These are phyloP conservation scores for Linepithema humile DNA, from an alignment of 1,140 invertebrate species.

Conservation along the genomic window DNA sequence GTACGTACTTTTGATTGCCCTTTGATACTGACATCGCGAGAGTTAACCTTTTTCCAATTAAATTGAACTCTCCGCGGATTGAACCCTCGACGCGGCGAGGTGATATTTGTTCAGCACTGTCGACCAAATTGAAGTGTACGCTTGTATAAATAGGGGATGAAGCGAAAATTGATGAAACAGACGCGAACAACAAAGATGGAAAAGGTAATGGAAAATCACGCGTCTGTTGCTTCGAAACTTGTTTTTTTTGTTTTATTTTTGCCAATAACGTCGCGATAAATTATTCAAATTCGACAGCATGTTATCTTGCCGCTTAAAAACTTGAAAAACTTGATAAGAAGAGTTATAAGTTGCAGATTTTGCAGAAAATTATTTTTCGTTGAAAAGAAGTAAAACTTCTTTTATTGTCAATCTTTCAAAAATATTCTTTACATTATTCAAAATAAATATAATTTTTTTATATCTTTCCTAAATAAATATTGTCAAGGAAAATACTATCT, in stretches of 20 bases:
- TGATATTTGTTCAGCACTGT: constrained; percentile 44
- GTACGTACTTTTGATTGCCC: constrained; percentile 49
- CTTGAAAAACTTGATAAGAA: not conserved
- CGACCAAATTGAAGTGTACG: constrained; percentile 32
- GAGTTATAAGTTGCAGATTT: not conserved
- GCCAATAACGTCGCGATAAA: not conserved
- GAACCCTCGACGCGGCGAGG: constrained; percentile 18
- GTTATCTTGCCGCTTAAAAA: not conserved
- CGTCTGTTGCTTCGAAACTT: not conserved
- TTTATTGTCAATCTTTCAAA: not conserved
- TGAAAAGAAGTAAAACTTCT: not conserved
- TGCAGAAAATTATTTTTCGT: not conserved
- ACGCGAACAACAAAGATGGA: constrained; percentile 22
- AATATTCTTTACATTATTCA: not conserved
- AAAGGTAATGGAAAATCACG: constrained; percentile 13
- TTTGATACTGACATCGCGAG: constrained; percentile 53
- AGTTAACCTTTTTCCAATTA: constrained; percentile 59
- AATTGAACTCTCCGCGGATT: constrained; percentile 28
- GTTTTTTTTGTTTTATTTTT: not conserved
- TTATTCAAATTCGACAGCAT: not conserved
- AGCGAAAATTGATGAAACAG: constrained; percentile 48
- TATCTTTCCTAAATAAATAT: not conserved
- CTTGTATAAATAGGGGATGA: constrained; percentile 35
- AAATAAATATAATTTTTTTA: not conserved
- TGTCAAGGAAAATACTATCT: not conserved